Evolutionary conservation across 2,888 invertebrate genomes (phyloP).

Genomic region (Chrysolina americana): DNA sequence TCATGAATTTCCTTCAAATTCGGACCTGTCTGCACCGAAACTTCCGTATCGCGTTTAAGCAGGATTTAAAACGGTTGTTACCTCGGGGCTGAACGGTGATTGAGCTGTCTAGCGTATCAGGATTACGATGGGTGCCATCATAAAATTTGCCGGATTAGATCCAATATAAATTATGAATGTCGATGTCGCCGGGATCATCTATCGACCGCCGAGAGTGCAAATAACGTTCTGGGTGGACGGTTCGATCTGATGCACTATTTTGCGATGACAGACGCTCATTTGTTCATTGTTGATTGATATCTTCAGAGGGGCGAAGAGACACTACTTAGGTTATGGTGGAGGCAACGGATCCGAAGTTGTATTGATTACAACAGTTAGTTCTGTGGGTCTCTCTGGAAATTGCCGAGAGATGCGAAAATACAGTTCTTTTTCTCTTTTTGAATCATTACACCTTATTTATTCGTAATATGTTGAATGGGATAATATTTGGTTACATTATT

Average conservation of each 20-base stretch:
- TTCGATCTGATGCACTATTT: neutral
- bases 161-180: slow-evolving; percentile 11
- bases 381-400: too few relatives aligned
- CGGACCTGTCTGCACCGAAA: neutral
- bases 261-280: neutral
- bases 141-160: slow-evolving; percentile 14
- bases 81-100: slow-evolving; percentile 3
- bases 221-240: neutral
- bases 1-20: neutral
- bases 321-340: too few relatives aligned
- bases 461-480: too few relatives aligned
- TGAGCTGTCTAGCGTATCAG: neutral
- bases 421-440: too few relatives aligned
- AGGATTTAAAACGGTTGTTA: neutral
- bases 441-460: too few relatives aligned
- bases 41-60: neutral
- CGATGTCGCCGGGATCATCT: neutral
- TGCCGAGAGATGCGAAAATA: too few relatives aligned
- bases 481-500: too few relatives aligned
- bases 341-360: too few relatives aligned
- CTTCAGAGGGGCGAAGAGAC: neutral
- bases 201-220: neutral
- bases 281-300: slow-evolving; percentile 1
- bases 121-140: slow-evolving; percentile 10
- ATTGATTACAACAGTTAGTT: too few relatives aligned